These are phyloP conservation scores for Pelobates fuscus DNA, from an alignment of 2,113 vertebrate genomes.

Conservation along the genomic window DNA sequence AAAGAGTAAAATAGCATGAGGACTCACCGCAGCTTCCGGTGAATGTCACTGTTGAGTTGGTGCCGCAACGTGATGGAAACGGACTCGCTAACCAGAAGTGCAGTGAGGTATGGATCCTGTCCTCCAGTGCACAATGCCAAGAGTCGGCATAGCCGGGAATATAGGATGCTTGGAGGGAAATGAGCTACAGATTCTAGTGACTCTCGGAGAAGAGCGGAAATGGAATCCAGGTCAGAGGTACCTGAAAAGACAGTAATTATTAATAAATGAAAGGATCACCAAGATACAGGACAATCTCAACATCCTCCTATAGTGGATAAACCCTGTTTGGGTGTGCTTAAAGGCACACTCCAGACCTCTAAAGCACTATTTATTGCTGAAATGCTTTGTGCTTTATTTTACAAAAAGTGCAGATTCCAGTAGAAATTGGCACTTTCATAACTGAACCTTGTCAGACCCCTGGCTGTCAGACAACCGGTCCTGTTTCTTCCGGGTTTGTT, in stretches of 20 bases:
- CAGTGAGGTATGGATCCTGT: constrained; percentile 69
- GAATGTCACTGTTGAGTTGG: constrained; percentile 75
- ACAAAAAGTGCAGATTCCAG: too few species aligned
- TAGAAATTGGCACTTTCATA: too few species aligned
- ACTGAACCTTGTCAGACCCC: too few species aligned
- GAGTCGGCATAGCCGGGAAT: constrained; percentile 73
- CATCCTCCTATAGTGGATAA: too few species aligned
- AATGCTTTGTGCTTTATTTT: too few species aligned
- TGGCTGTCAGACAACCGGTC: too few species aligned
- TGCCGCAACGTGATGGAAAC: constrained; percentile 81
- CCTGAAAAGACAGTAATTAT: constrained; percentile 63
- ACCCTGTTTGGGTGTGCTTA: too few species aligned
- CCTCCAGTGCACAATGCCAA: constrained; percentile 75
- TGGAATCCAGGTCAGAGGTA: constrained; percentile 65
- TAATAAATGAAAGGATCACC: background rate
- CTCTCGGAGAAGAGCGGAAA: constrained; percentile 65
- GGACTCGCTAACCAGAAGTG: constrained; percentile 79
- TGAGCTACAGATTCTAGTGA: constrained; percentile 76
- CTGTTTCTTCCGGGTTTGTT: too few species aligned
- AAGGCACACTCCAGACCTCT: too few species aligned
- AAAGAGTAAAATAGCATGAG: too few species aligned
- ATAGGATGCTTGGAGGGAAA: constrained; percentile 76
- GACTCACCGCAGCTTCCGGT: constrained; percentile 75
- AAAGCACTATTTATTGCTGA: too few species aligned
- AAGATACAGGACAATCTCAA: too few species aligned